phyloP scores from a whole-genome alignment of 2,113 vertebrate genomes.

The Gopherus evgoodei region DNA sequence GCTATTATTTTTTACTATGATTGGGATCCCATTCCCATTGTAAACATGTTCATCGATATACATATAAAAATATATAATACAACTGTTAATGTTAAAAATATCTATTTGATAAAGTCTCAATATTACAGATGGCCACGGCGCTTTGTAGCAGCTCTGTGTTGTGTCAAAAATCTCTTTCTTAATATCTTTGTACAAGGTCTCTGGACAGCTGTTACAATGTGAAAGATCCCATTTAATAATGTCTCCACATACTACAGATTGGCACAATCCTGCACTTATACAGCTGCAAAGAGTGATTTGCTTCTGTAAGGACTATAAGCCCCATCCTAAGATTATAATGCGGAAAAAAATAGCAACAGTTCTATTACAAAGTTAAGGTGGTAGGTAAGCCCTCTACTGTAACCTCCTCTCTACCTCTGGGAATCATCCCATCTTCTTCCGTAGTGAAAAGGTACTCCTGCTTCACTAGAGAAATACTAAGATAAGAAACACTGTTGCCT shows the following conservation, averaged over 20 bases:
- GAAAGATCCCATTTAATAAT: not conserved
- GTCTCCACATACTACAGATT: not conserved
- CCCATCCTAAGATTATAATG: not conserved
- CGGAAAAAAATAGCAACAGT: not conserved
- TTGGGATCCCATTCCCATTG: not conserved
- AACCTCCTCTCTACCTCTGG: not conserved
- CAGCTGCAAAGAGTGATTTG: not conserved
- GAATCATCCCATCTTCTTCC: not conserved
- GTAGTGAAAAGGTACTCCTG: not conserved
- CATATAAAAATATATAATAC: not conserved
- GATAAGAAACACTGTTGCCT: not conserved
- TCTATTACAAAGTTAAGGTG: not conserved
- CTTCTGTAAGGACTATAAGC: not conserved
- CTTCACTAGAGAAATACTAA: not conserved
- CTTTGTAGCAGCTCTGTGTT: conserved; percentile 46
- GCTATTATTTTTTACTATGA: not conserved
- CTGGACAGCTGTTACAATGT: not conserved
- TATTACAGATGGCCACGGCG: not conserved
- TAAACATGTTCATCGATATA: not conserved
- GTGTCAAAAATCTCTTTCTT: conserved; percentile 24
- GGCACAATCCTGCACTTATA: not conserved
- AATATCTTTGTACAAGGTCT: not conserved
- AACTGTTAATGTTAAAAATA: conserved; percentile 29
- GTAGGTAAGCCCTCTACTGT: not conserved
- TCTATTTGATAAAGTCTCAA: conserved; percentile 9